These are phyloP conservation scores for Pycnonotus jocosus DNA, from an alignment of 2,113 vertebrate genomes.

Conservation along the genomic window DNA sequence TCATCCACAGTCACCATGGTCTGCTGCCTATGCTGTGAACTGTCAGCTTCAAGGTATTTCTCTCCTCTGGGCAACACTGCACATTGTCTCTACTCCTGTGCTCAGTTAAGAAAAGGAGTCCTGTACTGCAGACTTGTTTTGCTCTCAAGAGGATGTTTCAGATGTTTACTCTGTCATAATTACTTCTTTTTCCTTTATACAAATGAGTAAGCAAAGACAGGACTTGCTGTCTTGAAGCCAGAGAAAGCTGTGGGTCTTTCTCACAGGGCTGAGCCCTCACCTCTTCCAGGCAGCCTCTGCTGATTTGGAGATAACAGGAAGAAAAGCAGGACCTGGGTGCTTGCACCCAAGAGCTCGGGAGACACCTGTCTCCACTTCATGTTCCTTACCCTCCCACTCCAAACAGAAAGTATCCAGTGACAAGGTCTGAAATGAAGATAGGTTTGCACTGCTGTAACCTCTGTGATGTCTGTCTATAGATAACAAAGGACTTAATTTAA, in stretches of 20 bases:
- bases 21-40: neutral
- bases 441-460: neutral
- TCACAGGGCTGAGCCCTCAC: neutral
- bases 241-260: neutral
- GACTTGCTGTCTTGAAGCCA: neutral
- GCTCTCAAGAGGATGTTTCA: neutral
- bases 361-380: neutral
- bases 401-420: neutral
- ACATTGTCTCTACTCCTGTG: neutral
- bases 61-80: neutral
- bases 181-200: neutral
- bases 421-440: neutral
- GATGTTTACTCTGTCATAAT: neutral
- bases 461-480: neutral
- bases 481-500: constrained; percentile 18
- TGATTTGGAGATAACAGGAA: neutral
- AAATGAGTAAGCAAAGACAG: constrained; percentile 21
- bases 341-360: neutral
- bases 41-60: neutral
- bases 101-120: neutral
- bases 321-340: neutral
- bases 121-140: neutral
- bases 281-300: neutral
- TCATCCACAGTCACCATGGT: neutral
- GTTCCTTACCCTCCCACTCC: neutral